A percentile compares a stretch with the other conserved stretches of the same genome.
Evolutionary conservation across 2,888 invertebrate species (phyloP).

Genomic region (Cybosia mesomella): DNA sequence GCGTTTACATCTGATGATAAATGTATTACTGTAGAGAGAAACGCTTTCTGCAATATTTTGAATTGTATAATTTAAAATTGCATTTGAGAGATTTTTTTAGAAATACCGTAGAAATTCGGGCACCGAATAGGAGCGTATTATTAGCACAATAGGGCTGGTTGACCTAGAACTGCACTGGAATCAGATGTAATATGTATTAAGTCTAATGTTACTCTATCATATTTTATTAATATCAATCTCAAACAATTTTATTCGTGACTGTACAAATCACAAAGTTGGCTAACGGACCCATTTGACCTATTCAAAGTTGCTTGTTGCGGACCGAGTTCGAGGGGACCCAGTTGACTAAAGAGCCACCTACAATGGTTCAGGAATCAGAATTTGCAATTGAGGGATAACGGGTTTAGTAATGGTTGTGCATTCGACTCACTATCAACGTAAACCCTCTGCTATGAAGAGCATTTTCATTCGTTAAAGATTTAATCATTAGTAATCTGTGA

Average conservation of each 20-base stretch:
- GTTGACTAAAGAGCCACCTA: too few species aligned
- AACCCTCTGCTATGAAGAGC: not conserved
- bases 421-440: not conserved
- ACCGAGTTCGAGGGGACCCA: too few species aligned
- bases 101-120: not conserved
- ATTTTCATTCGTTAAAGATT: not conserved
- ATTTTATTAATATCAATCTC: too few species aligned
- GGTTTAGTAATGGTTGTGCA: not conserved
- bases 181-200: too few species aligned
- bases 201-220: too few species aligned
- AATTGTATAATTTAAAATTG: not conserved
- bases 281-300: too few species aligned
- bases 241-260: too few species aligned
- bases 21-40: slow-evolving; percentile 1
- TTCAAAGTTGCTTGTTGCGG: too few species aligned
- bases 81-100: not conserved
- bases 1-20: slow-evolving; percentile 46
- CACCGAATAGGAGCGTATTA: not conserved
- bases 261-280: too few species aligned
- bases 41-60: not conserved
- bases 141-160: too few species aligned
- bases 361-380: not conserved
- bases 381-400: not conserved
- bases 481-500: not conserved
- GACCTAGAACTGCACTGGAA: too few species aligned